phyloP scores from a whole-genome alignment of 1,140 invertebrate species.

The Hyles euphorbiae region DNA sequence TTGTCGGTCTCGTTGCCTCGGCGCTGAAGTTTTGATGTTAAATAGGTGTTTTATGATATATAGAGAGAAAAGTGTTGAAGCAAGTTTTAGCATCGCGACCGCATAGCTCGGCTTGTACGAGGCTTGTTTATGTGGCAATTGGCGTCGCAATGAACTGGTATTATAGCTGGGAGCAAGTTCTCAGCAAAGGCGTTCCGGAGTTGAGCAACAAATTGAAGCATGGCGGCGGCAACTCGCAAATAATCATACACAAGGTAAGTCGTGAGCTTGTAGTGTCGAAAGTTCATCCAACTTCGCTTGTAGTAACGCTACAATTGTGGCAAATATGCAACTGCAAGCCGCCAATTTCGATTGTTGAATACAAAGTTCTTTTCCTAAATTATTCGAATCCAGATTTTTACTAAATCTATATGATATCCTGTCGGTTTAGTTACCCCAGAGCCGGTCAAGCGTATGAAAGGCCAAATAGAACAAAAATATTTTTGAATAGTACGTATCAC shows the following conservation, averaged over 20 bases:
- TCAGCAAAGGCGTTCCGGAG: conserved; percentile 43
- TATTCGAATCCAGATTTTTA: background rate
- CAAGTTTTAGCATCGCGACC: conserved; percentile 48
- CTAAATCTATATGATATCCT: background rate
- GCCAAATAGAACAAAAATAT: no score
- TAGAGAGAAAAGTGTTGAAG: conserved; percentile 40
- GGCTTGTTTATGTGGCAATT: conserved; percentile 66
- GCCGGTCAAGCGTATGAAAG: no score
- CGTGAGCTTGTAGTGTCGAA: conserved; percentile 30
- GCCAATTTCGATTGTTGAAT: conserved; percentile 3
- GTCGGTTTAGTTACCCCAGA: no score
- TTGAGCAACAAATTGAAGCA: conserved; percentile 56
- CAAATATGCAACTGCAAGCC: conserved; percentile 33
- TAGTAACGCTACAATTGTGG: conserved; percentile 47
- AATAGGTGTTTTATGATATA: conserved; percentile 32
- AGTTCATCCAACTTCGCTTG: conserved; percentile 48
- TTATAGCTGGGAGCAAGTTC: conserved; percentile 42
- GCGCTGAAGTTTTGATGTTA: background rate
- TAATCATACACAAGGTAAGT: conserved; percentile 61
- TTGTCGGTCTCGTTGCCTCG: background rate
- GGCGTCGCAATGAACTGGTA: conserved; percentile 48
- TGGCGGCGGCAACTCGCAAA: conserved; percentile 50
- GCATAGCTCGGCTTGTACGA: conserved; percentile 37
- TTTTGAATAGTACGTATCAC: no score
- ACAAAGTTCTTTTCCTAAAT: background rate